Evolutionary conservation across 2,888 invertebrate genomes (phyloP), one percentile per base, ranked within the genome.

Genomic region (Tachina grossa): DNA sequence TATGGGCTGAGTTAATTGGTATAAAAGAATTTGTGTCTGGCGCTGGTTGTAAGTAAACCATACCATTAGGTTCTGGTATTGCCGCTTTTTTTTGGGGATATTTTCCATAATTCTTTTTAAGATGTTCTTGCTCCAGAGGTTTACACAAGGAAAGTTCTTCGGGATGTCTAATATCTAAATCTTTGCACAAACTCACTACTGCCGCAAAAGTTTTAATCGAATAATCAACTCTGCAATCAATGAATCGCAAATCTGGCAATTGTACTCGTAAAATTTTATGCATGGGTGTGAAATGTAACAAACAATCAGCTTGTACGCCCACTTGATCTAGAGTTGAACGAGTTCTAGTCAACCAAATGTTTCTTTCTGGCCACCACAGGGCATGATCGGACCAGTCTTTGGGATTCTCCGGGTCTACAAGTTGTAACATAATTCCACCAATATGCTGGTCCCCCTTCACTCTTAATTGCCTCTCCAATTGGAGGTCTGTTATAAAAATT

Each of bases 381-480:
- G 98, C 98, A 93, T 99, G 99, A 93, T 99, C 99, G 57, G 99
- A 99, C 99, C 99, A 99, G 93, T 99, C 99, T 93, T 97, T 97
- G 65, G 98, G 97, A 93, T 98, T 97, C 91, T 98, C 99, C 97
- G 98, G 95, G 93, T 97, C 98, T 77, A 98, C 99, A 89, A 99
- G 95, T 93, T 96, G 96, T 89, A 99, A 95, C 99, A 99, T 99
- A 88, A 99, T 97, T 89, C 99, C 99, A 88, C 99, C 99, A 93
- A 99, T 97, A 93, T 99, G 98, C 91, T 98, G 95, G 93, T 99
- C 98, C 89, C 99, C 98, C 93, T 97, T 98, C 90, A 99, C 98
- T 89, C 98, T 95, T 91, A 99, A 95, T 83, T 96, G 96, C 90
- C 97, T 95, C 92, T 98, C 98, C 89, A 98, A 96, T 93, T 96